Base-by-base conservation (phyloP, 1,140 invertebrate species). In the Papilio aristodemus region DNA sequence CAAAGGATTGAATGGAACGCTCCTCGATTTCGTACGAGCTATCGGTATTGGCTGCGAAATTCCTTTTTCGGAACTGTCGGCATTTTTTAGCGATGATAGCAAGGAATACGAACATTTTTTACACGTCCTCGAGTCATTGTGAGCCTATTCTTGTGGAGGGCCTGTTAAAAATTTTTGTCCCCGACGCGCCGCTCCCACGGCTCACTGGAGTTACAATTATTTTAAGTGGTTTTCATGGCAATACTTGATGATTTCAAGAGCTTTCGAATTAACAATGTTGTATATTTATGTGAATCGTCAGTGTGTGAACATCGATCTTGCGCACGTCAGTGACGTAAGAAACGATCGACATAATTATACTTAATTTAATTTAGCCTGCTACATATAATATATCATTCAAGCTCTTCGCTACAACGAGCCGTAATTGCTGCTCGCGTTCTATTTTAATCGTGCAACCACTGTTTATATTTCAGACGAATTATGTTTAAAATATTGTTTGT, bases 1-100 rank as follows among this genome's bases (percentile, higher is more conserved):
- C 87, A 91, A 91, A 91, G 89, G 86, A 84, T 89, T 88, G 84
- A 87, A 90, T 82, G 80, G 85, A 89, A 84, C 76, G 78, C 79
- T 86, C 71, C 78, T 81, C 82, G 80, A 84, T 86, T 84, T 85
- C 80, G 82, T 87, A 85, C 80, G 80, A 80, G 78, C 76, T 80
- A 87, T 87, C 83, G 81, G 79, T 85, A 89, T 91, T 88, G 83
- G 83, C 85, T 85, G 77, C 74, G 71, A 74, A 78, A 81, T 84
- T 80, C 74, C 76, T 83, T 82, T 87, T 64, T 83, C 74, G 70
- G 76, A 63, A 82, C 76, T 76, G 79, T 68, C 81, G 85, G 78
- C 75, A 80, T 85, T 89, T 89, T 89, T 88, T 83, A 73, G 71
- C 63, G 71, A 75, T 76, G 74, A 71, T 74, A 68, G 57, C 63